Evolutionary conservation across 2,797 vertebrate species (phyloP), one percentile per base, ranked within the genome.

Genomic region (Otolemur crassicaudatus): DNA sequence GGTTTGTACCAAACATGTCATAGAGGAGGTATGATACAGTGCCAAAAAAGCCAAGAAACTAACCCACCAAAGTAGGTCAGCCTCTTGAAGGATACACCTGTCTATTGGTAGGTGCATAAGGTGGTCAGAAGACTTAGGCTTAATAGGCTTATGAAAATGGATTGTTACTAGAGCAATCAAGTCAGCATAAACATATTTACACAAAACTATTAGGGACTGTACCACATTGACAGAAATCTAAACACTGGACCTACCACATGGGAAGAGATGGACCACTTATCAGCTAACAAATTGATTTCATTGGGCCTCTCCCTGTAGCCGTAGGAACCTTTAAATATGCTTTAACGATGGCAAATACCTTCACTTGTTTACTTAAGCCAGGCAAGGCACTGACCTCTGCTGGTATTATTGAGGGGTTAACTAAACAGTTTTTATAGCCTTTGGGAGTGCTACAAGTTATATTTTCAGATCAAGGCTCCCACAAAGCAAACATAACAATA

Each of bases 401-500:
- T 69, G 77, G 46, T 60, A 25, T 88, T 77, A 61, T 25, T 27
- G 40, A 90, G 49, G 73, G 31, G 20, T 94, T 77, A 49, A 31
- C 49, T 25, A 84, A 94, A 89, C 31, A 76, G 46, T 23, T 94
- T 83, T 90, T 46, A 65, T 0, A 67, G 61, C 7, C n/a, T 49
- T 77, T 70, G 4, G 25, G 40, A 76, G 20, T 85, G 56, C 31
- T 61, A n/a, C 22, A 43, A 25, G 49, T 79, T 60, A 49, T 17
- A 25, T 14, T 72, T 7, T 79, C 46, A 65, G 31, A 94, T 63
- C 27, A 81, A 87, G 40, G 22, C 29, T 94, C 5, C 23, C 29
- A 11, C 56, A 87, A 91, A 94, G 46, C 67, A 87, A 87, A 87
- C 27, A 87, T 17, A 94, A 80, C 3, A 85, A 49, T 29, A 34